Evolutionary conservation across 1,140 invertebrate species (phyloP), one percentile per base, ranked within the genome.

Genomic region (Grapholita molesta): DNA sequence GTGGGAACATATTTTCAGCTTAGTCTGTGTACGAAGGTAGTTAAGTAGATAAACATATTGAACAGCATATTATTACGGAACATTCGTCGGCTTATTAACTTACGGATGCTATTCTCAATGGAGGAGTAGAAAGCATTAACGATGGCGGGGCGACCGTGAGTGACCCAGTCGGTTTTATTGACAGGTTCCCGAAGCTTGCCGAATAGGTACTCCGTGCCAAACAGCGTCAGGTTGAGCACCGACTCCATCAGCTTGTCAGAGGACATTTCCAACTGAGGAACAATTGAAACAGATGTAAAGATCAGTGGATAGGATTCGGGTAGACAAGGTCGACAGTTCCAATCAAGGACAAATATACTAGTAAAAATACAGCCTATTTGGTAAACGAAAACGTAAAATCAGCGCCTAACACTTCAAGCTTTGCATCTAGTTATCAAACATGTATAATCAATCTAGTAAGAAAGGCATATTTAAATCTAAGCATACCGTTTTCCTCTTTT

Each of bases 111-210:
- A 80, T 97, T 97, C 77, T 97, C 96, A 7, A 96, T 94, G 2
- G 96, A 95, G 6, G 95, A 96, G 79, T 97, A 97, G 85, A 95
- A 97, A 1, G 96, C 96, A 81, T 97, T 97, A 55, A 97, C 96
- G 73, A 97, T 92, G 3, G 96, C 96, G 1, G 96, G 95, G 21
- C 94, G 92, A 18, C 95, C 95, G 79, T 97, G 96, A 23, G 94
- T 94, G 18, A 95, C 89, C 96, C 96, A 97, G 78, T 97, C 96
- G 53, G 94, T 95, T 88, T 97, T 97, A 80, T 97, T 96, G 0
- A 97, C 95, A 0, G 95, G 94, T 70, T 96, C 94, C 9, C 96
- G 93, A 2, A 98, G 86, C 78, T 95, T 95, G 53, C 94, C 94
- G 82, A 97, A 96, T 12, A 96, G 94, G 77, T 95, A 96, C 78